Percentiles rank a stretch among this genome's conserved stretches.
Evolutionary conservation across 2,797 vertebrate genomes (phyloP).

Genomic region (Acanthornis magna): DNA sequence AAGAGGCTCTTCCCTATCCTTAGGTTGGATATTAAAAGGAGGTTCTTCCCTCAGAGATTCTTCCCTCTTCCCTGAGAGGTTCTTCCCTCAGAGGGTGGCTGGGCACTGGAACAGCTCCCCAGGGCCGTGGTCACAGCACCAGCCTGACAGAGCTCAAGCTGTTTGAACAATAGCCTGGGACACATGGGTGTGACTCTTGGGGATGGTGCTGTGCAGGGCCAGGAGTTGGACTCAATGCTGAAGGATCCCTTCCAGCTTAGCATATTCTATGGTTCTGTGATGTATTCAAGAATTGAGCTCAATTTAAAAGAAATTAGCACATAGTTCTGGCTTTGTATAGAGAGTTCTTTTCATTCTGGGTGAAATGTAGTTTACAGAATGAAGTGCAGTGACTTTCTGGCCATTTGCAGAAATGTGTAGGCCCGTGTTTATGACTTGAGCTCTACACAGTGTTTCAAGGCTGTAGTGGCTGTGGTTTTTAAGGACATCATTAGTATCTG

Average conservation of each 20-base stretch:
- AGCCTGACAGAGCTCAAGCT: neutral
- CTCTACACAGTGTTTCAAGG: neutral
- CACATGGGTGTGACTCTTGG: fast-evolving
- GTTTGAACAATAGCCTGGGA: too few relatives aligned
- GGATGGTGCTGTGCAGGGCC: neutral
- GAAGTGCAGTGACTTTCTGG: neutral
- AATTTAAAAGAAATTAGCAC: neutral
- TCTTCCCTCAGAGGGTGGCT: neutral
- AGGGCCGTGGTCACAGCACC: neutral
- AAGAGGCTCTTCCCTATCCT: neutral
- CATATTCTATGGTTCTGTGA: neutral
- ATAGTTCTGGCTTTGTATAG: neutral
- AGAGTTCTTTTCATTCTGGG: neutral
- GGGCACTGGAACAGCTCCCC: neutral
- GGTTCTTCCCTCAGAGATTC: neutral
- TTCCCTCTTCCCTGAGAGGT: neutral
- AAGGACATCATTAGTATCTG: neutral
- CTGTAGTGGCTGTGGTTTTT: neutral
- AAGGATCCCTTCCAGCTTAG: neutral
- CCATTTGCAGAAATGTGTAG: neutral
- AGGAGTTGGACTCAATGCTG: fast-evolving
- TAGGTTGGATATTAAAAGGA: neutral
- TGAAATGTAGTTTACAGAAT: neutral
- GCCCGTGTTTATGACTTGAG: neutral
- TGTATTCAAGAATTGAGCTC: neutral